Conservation (phyloP, 2,113 vertebrate species). For the Gymnogyps californianus region DNA sequence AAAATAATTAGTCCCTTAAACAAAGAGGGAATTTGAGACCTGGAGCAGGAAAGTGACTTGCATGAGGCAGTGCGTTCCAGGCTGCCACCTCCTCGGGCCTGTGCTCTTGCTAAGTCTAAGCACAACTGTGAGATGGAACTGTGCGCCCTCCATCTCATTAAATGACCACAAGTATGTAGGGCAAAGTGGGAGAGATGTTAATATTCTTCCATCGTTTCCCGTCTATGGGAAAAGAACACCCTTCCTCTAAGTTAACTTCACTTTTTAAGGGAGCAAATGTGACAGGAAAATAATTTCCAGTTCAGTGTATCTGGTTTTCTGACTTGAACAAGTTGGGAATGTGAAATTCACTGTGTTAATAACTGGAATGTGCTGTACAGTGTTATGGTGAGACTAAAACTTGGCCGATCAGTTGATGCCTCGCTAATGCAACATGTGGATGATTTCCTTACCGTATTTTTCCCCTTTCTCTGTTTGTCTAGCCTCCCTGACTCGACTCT, state of each 20-base stretch:
- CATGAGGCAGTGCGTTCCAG: accelerated
- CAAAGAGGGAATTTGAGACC: not conserved
- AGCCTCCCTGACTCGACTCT: not conserved
- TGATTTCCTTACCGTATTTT: not conserved
- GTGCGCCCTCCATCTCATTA: not conserved
- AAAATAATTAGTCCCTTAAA: not conserved
- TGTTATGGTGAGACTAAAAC: not conserved
- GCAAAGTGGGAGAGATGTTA: not conserved
- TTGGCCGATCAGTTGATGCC: not conserved
- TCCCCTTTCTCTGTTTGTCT: not conserved
- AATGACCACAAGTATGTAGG: accelerated
- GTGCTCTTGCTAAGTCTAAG: not conserved
- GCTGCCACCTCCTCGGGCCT: not conserved
- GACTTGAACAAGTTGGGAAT: not conserved
- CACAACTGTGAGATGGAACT: not conserved
- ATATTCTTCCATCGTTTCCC: not conserved
- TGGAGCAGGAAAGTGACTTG: not conserved
- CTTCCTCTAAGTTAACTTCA: not conserved
- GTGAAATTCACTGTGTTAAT: not conserved
- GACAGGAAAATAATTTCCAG: not conserved
- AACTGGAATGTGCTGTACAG: not conserved
- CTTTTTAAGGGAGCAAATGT: not conserved
- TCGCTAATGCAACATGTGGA: not conserved
- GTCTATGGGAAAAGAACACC: not conserved
- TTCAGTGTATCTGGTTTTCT: not conserved